Percentiles rank a stretch among this genome's conserved stretches.
Conservation (phyloP, 2,888 invertebrate species). For the Falcaria lacertinaria region DNA sequence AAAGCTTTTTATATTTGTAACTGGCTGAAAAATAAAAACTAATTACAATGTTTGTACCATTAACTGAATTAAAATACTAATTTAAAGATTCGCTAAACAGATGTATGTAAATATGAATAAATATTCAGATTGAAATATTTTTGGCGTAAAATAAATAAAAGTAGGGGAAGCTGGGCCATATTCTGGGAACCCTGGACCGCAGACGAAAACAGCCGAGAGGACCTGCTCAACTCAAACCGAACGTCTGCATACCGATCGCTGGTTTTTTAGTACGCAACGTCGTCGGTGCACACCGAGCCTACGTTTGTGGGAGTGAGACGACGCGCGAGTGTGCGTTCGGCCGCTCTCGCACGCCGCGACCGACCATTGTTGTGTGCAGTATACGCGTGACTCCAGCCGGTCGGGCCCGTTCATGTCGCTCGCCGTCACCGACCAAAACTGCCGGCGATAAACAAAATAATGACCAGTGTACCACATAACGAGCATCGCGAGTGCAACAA, state of each 20-base stretch:
- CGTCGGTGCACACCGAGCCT: slow-evolving; percentile 51
- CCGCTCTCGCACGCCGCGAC: slow-evolving; percentile 58
- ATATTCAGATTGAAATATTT: no score
- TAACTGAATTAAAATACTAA: no score
- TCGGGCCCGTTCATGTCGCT: slow-evolving; percentile 45
- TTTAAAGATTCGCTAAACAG: no score
- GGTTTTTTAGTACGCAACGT: slow-evolving; percentile 70
- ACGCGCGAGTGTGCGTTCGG: slow-evolving; percentile 43
- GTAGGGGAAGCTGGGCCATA: slow-evolving; percentile 38
- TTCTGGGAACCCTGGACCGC: slow-evolving; percentile 68
- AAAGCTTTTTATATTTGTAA: no score
- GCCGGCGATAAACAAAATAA: slow-evolving; percentile 76
- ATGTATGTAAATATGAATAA: no score
- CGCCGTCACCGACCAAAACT: slow-evolving; percentile 56
- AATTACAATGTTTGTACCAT: no score
- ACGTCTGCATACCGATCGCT: slow-evolving; percentile 80
- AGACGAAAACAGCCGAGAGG: slow-evolving; percentile 79
- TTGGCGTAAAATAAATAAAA: slow-evolving; percentile 10
- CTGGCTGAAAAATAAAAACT: no score
- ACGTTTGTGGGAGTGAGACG: slow-evolving; percentile 45
- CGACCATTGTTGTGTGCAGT: slow-evolving; percentile 71
- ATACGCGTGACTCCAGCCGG: slow-evolving; percentile 60
- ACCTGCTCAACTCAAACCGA: slow-evolving; percentile 78
- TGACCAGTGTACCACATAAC: slow-evolving; percentile 68
- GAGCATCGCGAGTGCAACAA: slow-evolving; percentile 73